phyloP scores from a whole-genome alignment of 64 coral and sea anemone species.

The Porites lutea region DNA sequence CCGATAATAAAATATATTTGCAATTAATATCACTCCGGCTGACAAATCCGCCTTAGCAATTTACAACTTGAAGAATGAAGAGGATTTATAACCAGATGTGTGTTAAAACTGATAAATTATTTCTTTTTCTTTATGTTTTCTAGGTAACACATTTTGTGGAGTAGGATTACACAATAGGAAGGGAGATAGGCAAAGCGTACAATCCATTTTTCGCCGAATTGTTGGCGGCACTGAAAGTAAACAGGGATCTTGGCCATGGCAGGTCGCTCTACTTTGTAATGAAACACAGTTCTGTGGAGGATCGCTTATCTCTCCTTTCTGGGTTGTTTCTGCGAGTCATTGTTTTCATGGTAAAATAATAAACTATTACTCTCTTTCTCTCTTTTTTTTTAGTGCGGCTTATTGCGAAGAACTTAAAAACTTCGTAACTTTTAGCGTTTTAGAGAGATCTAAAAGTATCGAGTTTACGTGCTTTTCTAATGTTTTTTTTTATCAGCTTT shows the following conservation, averaged over 20 bases:
- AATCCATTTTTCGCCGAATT: constrained; percentile 53
- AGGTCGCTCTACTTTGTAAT: constrained; percentile 62
- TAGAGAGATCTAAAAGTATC: too few relatives aligned
- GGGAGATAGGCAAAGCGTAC: background rate
- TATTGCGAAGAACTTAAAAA: too few relatives aligned
- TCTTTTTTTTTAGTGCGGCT: too few relatives aligned
- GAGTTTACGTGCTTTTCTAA: too few relatives aligned
- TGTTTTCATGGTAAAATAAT: constrained; percentile 77
- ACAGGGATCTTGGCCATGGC: constrained; percentile 85
- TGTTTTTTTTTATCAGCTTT: too few relatives aligned
- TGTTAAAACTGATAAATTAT: background rate
- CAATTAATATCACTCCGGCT: too few relatives aligned
- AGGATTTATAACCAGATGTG: too few relatives aligned
- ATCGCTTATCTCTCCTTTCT: constrained; percentile 55
- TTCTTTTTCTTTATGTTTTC: background rate
- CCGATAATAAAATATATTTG: too few relatives aligned
- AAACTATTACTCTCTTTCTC: too few relatives aligned
- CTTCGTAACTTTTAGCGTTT: too few relatives aligned
- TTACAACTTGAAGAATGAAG: too few relatives aligned
- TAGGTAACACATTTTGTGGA: constrained; percentile 5
- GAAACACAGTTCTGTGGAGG: constrained; percentile 74
- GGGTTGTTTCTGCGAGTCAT: constrained; percentile 76
- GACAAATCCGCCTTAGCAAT: too few relatives aligned
- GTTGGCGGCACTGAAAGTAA: constrained; percentile 65
- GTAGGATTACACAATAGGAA: background rate